phyloP scores from a whole-genome alignment of 1,140 invertebrate genomes.

The Drosophila obscura region DNA sequence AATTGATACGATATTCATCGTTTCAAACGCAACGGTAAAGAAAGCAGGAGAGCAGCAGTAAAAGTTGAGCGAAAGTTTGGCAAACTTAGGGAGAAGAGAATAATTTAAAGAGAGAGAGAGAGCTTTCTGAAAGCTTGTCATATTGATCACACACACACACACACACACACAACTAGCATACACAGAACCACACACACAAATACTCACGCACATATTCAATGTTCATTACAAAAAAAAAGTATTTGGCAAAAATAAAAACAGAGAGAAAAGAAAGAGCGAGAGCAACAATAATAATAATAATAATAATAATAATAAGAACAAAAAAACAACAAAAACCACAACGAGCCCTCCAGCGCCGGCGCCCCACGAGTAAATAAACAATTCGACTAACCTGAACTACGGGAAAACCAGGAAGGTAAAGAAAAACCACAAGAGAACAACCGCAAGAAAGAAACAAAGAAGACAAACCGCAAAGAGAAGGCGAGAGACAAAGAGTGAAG shows the following conservation, averaged over 20 bases:
- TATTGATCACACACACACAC: slow-evolving; percentile 5
- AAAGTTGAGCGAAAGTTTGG: slow-evolving; percentile 13
- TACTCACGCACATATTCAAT: background rate
- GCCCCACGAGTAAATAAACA: too few relatives aligned
- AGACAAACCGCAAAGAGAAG: background rate
- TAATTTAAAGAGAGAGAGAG: background rate
- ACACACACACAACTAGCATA: background rate
- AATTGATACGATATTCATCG: slow-evolving; percentile 50
- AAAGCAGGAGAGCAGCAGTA: slow-evolving; percentile 8
- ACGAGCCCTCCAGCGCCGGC: too few relatives aligned
- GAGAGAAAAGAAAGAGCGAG: slow-evolving; percentile 1
- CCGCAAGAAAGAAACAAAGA: too few relatives aligned
- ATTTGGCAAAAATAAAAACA: background rate
- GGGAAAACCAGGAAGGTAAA: too few relatives aligned
- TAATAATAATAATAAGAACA: background rate
- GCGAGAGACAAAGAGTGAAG: too few relatives aligned
- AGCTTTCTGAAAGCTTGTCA: slow-evolving; percentile 10
- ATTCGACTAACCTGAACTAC: too few relatives aligned
- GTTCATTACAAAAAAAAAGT: background rate
- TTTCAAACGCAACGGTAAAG: slow-evolving; percentile 21
- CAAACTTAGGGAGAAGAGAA: background rate
- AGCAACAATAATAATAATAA: background rate
- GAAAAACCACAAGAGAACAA: too few relatives aligned
- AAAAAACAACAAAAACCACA: background rate
- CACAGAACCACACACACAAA: background rate